Evolutionary conservation across 2,888 invertebrate genomes (phyloP).

Genomic region (Chalcosyrphus nemorum): DNA sequence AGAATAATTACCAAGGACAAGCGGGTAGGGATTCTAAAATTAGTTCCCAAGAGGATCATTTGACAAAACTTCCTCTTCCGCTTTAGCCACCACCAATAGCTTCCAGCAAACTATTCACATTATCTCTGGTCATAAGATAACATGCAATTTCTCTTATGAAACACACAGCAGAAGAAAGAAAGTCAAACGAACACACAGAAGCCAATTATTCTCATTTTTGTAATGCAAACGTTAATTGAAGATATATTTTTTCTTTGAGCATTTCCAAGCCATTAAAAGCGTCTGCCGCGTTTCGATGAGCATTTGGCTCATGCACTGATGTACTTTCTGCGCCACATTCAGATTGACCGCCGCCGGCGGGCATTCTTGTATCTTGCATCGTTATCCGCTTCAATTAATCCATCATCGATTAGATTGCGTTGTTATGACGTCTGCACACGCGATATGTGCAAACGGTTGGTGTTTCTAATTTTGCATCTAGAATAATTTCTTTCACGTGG

Average conservation of each 20-base stretch:
- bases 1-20: neutral
- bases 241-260: conserved; percentile 11
- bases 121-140: neutral
- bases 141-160: neutral
- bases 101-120: conserved; percentile 2
- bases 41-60: neutral
- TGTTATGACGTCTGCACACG: neutral
- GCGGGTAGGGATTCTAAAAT: neutral
- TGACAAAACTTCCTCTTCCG: neutral
- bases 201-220: conserved; percentile 11
- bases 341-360: neutral
- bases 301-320: conserved; percentile 11
- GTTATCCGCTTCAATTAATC: conserved; percentile 9
- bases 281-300: conserved; percentile 8
- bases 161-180: neutral
- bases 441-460: neutral
- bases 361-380: neutral
- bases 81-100: neutral
- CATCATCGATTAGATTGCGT: conserved; percentile 2
- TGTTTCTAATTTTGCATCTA: conserved; percentile 2
- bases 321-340: neutral
- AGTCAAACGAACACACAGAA: neutral
- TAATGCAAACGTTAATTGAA: conserved; percentile 2
- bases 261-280: conserved; percentile 9
- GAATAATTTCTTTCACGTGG: neutral